Base-by-base conservation (phyloP, 2,888 invertebrate species). In the Lordiphosa andalusiaca region DNA sequence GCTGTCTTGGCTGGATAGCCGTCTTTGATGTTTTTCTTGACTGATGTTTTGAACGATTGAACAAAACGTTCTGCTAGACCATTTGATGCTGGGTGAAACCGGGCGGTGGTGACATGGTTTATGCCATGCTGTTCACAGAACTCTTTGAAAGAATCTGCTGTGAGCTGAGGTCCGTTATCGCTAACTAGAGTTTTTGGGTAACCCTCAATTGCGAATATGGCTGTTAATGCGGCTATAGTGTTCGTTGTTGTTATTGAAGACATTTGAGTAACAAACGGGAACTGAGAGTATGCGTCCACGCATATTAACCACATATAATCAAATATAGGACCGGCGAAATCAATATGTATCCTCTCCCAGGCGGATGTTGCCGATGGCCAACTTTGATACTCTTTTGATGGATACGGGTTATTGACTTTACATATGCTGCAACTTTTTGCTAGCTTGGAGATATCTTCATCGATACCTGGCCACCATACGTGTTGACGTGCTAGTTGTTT, bases 61-160 rank as follows among this genome's bases (percentile, higher is more conserved):
- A 49, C 5, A 12, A 16, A 16, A 16, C 16, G 16, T 16, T 3
- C 23, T 37, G 10, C 6, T 19, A 16, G 33, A 13, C 46, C 25
- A 38, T 48, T 48, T 35, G 12, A 47, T 16, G 47, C 36, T 47
- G 47, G 35, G 13, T 50, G 30, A 30, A 50, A 33, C 25, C 40
- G 50, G 9, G 25, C 21, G 6, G 37, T 21, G 6, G 25, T 47
- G 19, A 52, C 36, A 16, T 42, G 42, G 23, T 33, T 37, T 13
- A 37, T 23, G 13, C 12, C 37, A 13, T 37, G 12, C 6, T 12
- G 37, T 12, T 13, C 13, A 13, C 37, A 37, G 6, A 37, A n/a
- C 4, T 40, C 9, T 40, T 13, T 19, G 4, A 40, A 40, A 2
- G 19, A 10, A 5, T 39, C 39, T 16, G 39, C 13, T 6, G 21